Base-by-base conservation (phyloP, 2,797 vertebrate genomes). In the Lateolabrax maculatus region DNA sequence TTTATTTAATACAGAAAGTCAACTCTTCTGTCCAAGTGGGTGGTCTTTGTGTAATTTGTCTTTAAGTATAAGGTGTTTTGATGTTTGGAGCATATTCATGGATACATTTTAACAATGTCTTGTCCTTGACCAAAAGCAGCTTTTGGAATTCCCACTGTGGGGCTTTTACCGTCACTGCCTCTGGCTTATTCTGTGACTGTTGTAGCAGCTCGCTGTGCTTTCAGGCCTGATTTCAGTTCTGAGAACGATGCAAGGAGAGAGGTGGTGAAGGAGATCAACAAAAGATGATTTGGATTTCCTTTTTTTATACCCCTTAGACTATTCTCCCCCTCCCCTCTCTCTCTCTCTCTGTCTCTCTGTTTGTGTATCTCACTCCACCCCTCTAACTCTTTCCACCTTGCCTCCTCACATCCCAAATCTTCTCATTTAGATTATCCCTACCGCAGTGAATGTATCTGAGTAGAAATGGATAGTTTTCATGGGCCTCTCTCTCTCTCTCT, bases 391-490 rank as follows among this genome's bases (percentile, higher is more conserved):
- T 65, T 68, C 66, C 79, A 90, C 88, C 84, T 91, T 80, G 9
- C 75, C 25, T 89, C 73, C 75, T 44, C 79, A 77, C 79, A 81
- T 82, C 78, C 73, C 64, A 81, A 87, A 90, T 88, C 86, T 87
- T 77, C 90, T 90, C 82, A 84, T 88, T 89, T 82, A 84, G 91
- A 88, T 92, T 82, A 91, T 89, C 89, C 84, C 75, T 1, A 77
- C 81, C 6, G 2, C 79, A 57, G 76, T 31, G 75, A 84, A 62
- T 71, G 74, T 65, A 77, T 83, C 82, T 0, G 57, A 80, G 88
- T 53, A 86, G 83, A 83, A 84, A 74, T 70, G 82, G 82, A 69
- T 67, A 81, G 80, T 86, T 87, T 89, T 77, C 79, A 61, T 39
- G n/a, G 52, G 29, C 64, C 71, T 48, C 55, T 41, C 68, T 69